Evolutionary conservation across 2,113 vertebrate species (phyloP), one percentile per base, ranked within the genome.

Genomic region (Gavialis gangeticus): DNA sequence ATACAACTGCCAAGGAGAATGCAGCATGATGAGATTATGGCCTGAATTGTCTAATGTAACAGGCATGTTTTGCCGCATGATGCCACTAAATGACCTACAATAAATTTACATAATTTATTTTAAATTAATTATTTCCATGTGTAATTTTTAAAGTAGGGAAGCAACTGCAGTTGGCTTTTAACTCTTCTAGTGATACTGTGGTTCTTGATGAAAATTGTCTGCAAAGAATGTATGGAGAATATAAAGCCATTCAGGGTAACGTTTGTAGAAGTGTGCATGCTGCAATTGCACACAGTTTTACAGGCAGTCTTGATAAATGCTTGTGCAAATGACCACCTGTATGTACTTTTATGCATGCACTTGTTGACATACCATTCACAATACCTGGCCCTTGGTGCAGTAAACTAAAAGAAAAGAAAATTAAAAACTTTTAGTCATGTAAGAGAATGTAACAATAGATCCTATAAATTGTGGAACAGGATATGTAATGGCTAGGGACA

Each of bases 1-100:
- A 97, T 97, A 97, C 97, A 97, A 96, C 94, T 97, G 97, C 96
- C 97, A 97, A 94, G 93, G 95, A 95, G 92, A 92, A 95, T 96
- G 71, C 86, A 91, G 69, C 75, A 30, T 94, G 88, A 96, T 85
- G 28, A 96, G 90, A 95, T 96, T 96, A 94, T 11, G 30, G 64
- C 79, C 77, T 12, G 55, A 94, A 89, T 2, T 93, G 87, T 95
- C 94, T 96, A 92, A 69, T 77, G 82, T 64, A 79, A 30, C 25
- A 89, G 91, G 60, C 77, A 96, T 88, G 76, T 89, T 94, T 89
- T 92, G 93, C 88, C 93, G 76, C 2, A 1, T 62, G 87, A 73
- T 17, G 64, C 46, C 55, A 66, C 94, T 96, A 88, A 73, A 95
- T 75, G 84, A 95, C 64, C 90, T 79, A 87, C 27, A 88, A 82